phyloP scores from a whole-genome alignment of 2,888 invertebrate genomes.

The Chaitophorus viminalis region DNA sequence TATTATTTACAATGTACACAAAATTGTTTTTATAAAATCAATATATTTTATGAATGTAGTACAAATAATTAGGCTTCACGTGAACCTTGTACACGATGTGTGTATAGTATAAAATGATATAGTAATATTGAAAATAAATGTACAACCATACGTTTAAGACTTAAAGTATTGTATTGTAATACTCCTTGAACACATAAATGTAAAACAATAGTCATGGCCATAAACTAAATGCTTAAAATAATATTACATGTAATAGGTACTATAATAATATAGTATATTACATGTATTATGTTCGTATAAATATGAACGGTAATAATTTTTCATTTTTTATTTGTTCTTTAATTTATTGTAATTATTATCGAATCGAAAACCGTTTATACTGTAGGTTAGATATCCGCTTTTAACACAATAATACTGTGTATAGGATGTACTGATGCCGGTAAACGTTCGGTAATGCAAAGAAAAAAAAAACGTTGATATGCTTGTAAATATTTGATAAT shows the following conservation, averaged over 20 bases:
- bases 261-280: too few relatives aligned
- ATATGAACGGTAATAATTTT: not conserved
- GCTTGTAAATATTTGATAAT: too few relatives aligned
- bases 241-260: not conserved
- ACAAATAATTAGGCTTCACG: not conserved
- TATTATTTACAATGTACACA: constrained; percentile 16
- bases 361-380: not conserved
- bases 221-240: constrained; percentile 1
- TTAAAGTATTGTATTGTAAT: not conserved
- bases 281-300: not conserved
- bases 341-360: not conserved
- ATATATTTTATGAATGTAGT: not conserved
- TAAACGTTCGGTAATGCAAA: too few relatives aligned
- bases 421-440: too few relatives aligned
- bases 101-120: constrained; percentile 3
- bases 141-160: constrained; percentile 6
- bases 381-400: not conserved
- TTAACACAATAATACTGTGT: too few relatives aligned
- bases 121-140: constrained; percentile 13
- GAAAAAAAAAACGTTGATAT: too few relatives aligned
- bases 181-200: constrained; percentile 22
- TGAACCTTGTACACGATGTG: not conserved
- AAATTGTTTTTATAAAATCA: constrained; percentile 15
- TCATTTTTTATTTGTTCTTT: not conserved
- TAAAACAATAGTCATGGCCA: constrained; percentile 7